Base-by-base conservation (phyloP, 2,888 invertebrate genomes). In the Agapostemon virescens region DNA sequence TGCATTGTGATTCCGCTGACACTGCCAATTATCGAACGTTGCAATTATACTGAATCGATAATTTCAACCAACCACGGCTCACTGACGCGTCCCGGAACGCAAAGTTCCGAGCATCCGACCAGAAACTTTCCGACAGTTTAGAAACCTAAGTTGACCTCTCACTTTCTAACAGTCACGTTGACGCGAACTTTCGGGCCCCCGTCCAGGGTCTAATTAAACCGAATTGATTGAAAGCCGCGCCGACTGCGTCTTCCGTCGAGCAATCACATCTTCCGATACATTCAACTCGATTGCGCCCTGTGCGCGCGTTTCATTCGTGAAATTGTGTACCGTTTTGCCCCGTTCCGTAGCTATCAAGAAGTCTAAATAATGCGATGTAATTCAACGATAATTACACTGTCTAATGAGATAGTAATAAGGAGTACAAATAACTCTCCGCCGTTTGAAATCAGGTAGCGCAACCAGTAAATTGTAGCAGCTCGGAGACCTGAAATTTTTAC, bases 21-120 rank as follows among this genome's bases (percentile, higher is more conserved):
- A 77, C 69, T 71, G 78, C 71, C 80, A 86, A 85, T 79, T 85
- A 86, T 81, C 81, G 75, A 82, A 64, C 70, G 64, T 63, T 67
- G 80, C 80, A 86, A 86, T 86, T 86, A 85, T 79, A 76, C 69
- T 64, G 58, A 81, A 86, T 86, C 83, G 83, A 86, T 86, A 81
- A 80, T 81, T 84, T 82, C 84, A 63, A 77, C 61, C 52, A 55
- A 20, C 69, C 20, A 72, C 74, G 69, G 66, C 61, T 72, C 77
- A 58, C n/a, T 40, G 63, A 23, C 63, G 68, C 61, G 69, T 74
- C 74, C 64, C 77, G 68, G 36, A 68, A 72, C 75, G 69, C 58
- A 30, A 77, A 63, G 71, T 73, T 83, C 55, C 69, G 38, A 42
- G 42, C 52, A 17, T 33, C 33, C 49, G 23, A 36, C 68, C 69